Conservation (phyloP, 2,113 vertebrate species). For the Oryctolagus cuniculus region DNA sequence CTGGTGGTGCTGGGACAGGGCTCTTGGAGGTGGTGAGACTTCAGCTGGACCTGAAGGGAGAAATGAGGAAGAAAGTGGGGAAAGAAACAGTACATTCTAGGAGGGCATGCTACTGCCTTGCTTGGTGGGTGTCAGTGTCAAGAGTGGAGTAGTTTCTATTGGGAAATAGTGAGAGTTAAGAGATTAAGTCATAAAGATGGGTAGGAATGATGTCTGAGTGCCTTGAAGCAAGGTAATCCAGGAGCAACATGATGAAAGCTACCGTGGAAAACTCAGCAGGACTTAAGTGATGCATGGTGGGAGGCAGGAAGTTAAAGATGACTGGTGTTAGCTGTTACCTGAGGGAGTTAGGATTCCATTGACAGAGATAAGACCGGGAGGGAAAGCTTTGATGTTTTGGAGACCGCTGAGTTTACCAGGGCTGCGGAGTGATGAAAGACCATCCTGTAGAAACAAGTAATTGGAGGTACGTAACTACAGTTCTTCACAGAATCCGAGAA, state of each 20-base stretch:
- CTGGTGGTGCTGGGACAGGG: conserved; percentile 23
- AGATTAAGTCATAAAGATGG: conserved; percentile 9
- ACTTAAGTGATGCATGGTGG: not conserved
- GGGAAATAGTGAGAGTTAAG: conserved; percentile 21
- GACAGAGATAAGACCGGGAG: conserved; percentile 46
- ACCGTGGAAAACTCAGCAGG: not conserved
- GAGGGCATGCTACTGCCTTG: not conserved
- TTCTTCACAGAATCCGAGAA: conserved; percentile 60
- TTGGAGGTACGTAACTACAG: not conserved
- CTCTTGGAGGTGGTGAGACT: not conserved
- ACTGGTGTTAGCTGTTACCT: not conserved
- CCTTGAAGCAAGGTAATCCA: conserved; percentile 54
- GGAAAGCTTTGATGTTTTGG: not conserved
- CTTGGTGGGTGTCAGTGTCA: not conserved
- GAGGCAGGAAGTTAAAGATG: conserved; percentile 5
- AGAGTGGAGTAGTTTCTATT: conserved; percentile 20
- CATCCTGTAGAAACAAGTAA: conserved; percentile 1
- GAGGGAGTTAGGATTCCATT: conserved; percentile 46
- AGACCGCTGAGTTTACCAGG: conserved; percentile 6
- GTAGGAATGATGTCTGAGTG: conserved; percentile 32
- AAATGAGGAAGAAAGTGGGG: not conserved
- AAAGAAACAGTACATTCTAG: not conserved
- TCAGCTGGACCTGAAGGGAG: not conserved
- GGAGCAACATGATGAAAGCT: conserved; percentile 7
- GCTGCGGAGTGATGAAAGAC: conserved; percentile 19